Conservation (phyloP, 2,888 invertebrate genomes). For the Orchesellides sinensis region DNA sequence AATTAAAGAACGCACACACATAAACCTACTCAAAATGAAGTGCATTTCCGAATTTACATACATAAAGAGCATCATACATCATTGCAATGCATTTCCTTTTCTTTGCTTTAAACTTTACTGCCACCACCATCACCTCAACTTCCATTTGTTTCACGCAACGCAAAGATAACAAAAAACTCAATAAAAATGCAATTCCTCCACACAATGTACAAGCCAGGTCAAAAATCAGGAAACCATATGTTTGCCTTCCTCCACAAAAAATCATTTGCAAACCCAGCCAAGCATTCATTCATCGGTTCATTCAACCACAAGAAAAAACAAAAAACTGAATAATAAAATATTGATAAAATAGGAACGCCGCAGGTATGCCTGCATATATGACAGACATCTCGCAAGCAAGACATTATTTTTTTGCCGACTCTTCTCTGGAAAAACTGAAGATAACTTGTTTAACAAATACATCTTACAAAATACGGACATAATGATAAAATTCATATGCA, state of each 20-base stretch:
- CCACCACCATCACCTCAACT: background rate
- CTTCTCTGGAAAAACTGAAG: no score
- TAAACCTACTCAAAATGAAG: no score
- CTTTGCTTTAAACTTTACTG: background rate
- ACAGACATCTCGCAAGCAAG: background rate
- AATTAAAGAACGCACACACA: no score
- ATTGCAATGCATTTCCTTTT: no score
- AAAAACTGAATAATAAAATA: background rate
- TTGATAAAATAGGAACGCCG: background rate
- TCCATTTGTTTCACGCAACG: background rate
- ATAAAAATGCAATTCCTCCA: background rate
- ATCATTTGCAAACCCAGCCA: no score
- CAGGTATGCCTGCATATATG: no score
- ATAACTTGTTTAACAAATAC: background rate
- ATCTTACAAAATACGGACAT: background rate
- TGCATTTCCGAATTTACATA: no score
- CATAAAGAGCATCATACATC: no score
- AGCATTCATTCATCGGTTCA: background rate
- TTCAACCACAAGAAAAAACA: background rate
- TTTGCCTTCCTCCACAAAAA: no score
- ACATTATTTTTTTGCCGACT: no score
- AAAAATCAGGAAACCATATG: no score
- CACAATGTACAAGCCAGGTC: no score
- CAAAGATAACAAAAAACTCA: background rate
- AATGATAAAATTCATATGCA: background rate